phyloP scores from a whole-genome alignment of 2,113 vertebrate genomes.

The Pelmatolapia mariae region DNA sequence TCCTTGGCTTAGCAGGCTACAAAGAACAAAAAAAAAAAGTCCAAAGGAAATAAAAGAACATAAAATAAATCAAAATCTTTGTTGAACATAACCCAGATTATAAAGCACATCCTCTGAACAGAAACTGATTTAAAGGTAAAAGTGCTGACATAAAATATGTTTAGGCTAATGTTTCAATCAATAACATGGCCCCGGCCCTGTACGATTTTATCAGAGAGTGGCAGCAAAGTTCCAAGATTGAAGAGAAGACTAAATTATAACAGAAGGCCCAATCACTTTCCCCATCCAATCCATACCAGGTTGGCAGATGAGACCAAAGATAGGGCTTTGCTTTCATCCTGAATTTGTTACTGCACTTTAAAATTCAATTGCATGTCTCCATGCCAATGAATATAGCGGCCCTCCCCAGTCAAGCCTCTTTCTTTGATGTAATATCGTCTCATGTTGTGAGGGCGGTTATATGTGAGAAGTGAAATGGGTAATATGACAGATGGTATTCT shows the following conservation, averaged over 20 bases:
- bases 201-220: neutral
- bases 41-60: neutral
- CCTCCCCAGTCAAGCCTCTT: conserved; percentile 8
- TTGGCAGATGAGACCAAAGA: conserved; percentile 45
- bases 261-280: conserved; percentile 29
- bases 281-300: conserved; percentile 18
- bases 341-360: conserved; percentile 48
- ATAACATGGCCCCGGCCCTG: neutral
- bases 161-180: neutral
- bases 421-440: conserved; percentile 49
- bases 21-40: conserved; percentile 12
- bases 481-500: conserved; percentile 45
- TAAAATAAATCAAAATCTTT: neutral
- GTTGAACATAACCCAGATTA: neutral
- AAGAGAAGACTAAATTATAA: conserved; percentile 35
- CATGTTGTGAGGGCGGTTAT: conserved; percentile 16
- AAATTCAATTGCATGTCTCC: conserved; percentile 39
- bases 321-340: conserved; percentile 43
- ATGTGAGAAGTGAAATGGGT: conserved; percentile 12
- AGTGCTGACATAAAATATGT: conserved; percentile 8
- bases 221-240: conserved; percentile 9
- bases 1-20: conserved; percentile 20
- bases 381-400: conserved; percentile 29
- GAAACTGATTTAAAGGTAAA: neutral
- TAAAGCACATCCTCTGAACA: neutral